Evolutionary conservation across 2,113 vertebrate genomes (phyloP).

Genomic region (Zosterops japonicus): DNA sequence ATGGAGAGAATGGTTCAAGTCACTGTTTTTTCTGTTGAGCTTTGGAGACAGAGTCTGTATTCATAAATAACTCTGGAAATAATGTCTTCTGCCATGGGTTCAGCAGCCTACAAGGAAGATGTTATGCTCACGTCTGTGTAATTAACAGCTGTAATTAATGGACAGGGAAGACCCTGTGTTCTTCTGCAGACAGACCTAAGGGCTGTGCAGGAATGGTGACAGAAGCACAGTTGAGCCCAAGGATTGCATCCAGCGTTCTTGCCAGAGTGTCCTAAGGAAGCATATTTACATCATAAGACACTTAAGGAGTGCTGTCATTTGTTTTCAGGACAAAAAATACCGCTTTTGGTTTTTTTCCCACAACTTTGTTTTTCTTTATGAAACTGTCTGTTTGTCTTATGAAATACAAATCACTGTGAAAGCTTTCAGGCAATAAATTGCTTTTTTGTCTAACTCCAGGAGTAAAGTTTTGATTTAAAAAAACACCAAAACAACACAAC

Average conservation of each 20-base stretch:
- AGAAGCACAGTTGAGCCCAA: neutral
- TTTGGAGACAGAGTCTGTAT: neutral
- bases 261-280: neutral
- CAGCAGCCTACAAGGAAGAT: neutral
- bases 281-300: neutral
- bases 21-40: neutral
- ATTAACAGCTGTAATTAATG: neutral
- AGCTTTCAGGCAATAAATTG: constrained; percentile 39
- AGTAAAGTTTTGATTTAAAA: neutral
- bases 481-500: neutral
- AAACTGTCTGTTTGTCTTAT: neutral
- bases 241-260: neutral
- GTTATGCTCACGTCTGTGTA: neutral
- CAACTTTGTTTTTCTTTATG: neutral
- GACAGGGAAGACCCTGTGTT: neutral
- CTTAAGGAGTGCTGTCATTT: neutral
- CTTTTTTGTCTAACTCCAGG: neutral
- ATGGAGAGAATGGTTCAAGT: neutral
- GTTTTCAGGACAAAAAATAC: neutral
- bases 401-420: constrained; percentile 19
- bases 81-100: neutral
- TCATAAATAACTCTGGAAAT: neutral
- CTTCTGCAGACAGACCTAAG: neutral
- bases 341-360: neutral
- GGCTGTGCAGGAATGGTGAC: neutral